Base-by-base conservation (phyloP, 2,113 vertebrate genomes). In the Ardeotis arabs region DNA sequence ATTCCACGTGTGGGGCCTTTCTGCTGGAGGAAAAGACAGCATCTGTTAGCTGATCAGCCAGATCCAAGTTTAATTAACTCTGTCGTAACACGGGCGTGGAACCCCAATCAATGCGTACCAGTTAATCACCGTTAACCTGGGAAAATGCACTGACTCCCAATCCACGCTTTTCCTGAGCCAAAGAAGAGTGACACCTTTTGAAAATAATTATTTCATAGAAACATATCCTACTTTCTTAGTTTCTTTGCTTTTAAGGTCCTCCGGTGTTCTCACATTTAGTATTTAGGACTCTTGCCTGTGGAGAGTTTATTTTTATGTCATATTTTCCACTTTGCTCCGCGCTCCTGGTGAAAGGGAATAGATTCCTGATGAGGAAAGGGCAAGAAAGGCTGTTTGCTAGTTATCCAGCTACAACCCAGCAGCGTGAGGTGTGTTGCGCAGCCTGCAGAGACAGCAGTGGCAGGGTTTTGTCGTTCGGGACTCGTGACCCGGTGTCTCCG, bases 371-470 rank as follows among this genome's bases (percentile, higher is more conserved):
- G 1, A 31, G 31, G 37, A 18, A 24, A 23, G 86, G 44, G 45
- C 35, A 28, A 33, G 50, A 9, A 45, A 14, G 3, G 35, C 87
- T 47, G 58, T 20, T 72, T 35, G 24, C 15, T 19, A 2, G 10
- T 35, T 64, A 22, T 9, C 39, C 64, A 20, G 5, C 33, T 2
- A 8, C 14, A 37, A 3, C 10, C 0, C 0, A 1, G 28, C 16
- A 28, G 53, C 12, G 23, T 3, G 50, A 14, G 19, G 39, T 4
- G 25, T 11, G 23, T 3, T 45, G 14, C 28, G 72, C 23, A 29
- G 76, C 4, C 49, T 16, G 19, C 6, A 19, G 56, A 31, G 79
- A 29, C 33, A 17, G 72, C 59, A 37, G 56, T 3, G 63, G 14
- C 8, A 0, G 1, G 10, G n/a, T 17, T 78, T 19, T 55, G 75